phyloP scores from a whole-genome alignment of 1,140 invertebrate species.

The Halesus radiatus region DNA sequence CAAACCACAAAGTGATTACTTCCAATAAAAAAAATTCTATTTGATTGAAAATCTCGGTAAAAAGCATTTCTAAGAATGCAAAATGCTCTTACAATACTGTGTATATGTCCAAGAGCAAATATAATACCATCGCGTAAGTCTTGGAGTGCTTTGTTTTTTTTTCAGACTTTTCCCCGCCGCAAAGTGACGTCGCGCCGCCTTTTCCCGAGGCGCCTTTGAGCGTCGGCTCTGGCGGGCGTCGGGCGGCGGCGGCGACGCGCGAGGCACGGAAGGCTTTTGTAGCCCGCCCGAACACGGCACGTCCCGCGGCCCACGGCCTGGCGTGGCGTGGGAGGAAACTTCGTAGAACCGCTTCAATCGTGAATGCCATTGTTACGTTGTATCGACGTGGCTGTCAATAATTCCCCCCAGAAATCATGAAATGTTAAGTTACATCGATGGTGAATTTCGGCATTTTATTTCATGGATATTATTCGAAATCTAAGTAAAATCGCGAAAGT shows the following conservation, averaged over 20 bases:
- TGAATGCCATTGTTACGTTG: slow-evolving; percentile 3
- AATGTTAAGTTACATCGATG: too few relatives aligned
- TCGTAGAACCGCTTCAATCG: slow-evolving; percentile 5
- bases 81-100: not conserved
- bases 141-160: too few relatives aligned
- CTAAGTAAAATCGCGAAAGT: too few relatives aligned
- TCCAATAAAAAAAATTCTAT: too few relatives aligned
- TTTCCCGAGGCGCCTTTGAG: slow-evolving; percentile 15
- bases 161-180: not conserved
- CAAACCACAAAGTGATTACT: too few relatives aligned
- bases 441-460: too few relatives aligned
- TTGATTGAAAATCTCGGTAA: too few relatives aligned
- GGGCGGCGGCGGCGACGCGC: not conserved
- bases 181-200: slow-evolving; percentile 11
- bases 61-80: not conserved
- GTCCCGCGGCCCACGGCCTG: not conserved
- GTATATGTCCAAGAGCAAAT: too few relatives aligned
- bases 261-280: slow-evolving; percentile 27
- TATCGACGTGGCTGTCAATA: too few relatives aligned
- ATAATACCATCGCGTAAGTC: too few relatives aligned
- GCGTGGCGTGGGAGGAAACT: slow-evolving; percentile 12
- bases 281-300: not conserved
- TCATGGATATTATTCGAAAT: too few relatives aligned
- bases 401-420: too few relatives aligned
- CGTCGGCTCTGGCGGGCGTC: slow-evolving; percentile 2